Base-by-base conservation (phyloP, 1,140 invertebrate genomes). In the Solenopsis fugax region DNA sequence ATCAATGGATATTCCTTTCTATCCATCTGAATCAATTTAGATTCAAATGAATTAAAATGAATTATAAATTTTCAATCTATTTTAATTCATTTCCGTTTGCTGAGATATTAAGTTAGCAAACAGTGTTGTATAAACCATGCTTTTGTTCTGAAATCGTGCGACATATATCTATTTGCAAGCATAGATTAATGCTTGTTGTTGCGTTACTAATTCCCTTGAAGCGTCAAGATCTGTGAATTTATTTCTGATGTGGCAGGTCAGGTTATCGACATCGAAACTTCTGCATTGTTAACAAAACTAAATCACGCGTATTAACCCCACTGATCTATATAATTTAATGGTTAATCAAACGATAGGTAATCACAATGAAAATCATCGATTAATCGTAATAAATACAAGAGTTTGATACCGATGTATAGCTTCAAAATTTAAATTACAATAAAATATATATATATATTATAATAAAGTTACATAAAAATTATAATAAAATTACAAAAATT, bases 211-310 rank as follows among this genome's bases (percentile, higher is more conserved):
- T 82, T 60, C 13, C 7, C 4, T 45, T 1, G 6, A 41, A 6
- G 45, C 7, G 24, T 69, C 16, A 69, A 60, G 54, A 60, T 48
- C 12, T 48, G 50, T 48, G 29, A 73, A 60, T n/a, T 75, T 75
- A 75, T 73, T 60, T 75, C 13, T 13, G 3, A 45, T 5, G 2
- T 60, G 18, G 6, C 52, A 62, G 24, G 24, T 73, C 80, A 34
- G 69, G 45, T 84, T 50, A 84, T 82, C 67, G 24, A 82, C 41
- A 58, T 75, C 34, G 6, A 29, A 52, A 69, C 45, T 80, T 37
- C 2, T 69, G 9, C 1, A 75, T 48, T 45, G 3, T 48, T 29
- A 75, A 80, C 48, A 37, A 50, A 73, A 62, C 16, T 21, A 64
- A 48, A 7, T 34, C n/a, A 34, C 9, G 18, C 3, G 2, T 18